Evolutionary conservation across 1,140 invertebrate species (phyloP).

Genomic region (Leptoteleia sp.): DNA sequence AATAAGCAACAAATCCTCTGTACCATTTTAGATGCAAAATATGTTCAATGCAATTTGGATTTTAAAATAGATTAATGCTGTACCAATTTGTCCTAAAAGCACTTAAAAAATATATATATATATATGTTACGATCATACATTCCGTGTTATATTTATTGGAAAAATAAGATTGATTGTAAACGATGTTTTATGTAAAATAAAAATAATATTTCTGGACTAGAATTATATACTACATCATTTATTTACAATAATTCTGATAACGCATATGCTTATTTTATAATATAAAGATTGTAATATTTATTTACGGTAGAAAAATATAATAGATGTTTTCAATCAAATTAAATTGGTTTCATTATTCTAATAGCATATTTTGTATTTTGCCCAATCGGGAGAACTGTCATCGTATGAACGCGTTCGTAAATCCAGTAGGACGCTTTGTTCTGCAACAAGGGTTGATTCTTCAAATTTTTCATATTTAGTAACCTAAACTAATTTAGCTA

Average conservation of each 20-base stretch:
- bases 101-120: slow-evolving; percentile 19
- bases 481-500: too few relatives aligned
- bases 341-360: too few relatives aligned
- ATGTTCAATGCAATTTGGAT: slow-evolving; percentile 34
- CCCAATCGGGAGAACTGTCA: too few relatives aligned
- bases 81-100: slow-evolving; percentile 22
- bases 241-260: not conserved
- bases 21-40: slow-evolving; percentile 29
- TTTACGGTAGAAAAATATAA: too few relatives aligned
- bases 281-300: too few relatives aligned
- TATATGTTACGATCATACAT: slow-evolving; percentile 43
- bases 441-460: too few relatives aligned
- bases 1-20: not conserved
- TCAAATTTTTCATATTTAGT: too few relatives aligned
- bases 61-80: slow-evolving; percentile 32
- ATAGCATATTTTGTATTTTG: too few relatives aligned
- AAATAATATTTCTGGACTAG: slow-evolving; percentile 18
- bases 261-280: too few relatives aligned
- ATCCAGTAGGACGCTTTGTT: too few relatives aligned
- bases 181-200: slow-evolving; percentile 46
- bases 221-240: not conserved
- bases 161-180: slow-evolving; percentile 29
- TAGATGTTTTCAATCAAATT: too few relatives aligned
- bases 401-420: too few relatives aligned
- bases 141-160: slow-evolving; percentile 61